Evolutionary conservation across 2,888 invertebrate genomes (phyloP).

Genomic region (Melikaiella ostensackeni): DNA sequence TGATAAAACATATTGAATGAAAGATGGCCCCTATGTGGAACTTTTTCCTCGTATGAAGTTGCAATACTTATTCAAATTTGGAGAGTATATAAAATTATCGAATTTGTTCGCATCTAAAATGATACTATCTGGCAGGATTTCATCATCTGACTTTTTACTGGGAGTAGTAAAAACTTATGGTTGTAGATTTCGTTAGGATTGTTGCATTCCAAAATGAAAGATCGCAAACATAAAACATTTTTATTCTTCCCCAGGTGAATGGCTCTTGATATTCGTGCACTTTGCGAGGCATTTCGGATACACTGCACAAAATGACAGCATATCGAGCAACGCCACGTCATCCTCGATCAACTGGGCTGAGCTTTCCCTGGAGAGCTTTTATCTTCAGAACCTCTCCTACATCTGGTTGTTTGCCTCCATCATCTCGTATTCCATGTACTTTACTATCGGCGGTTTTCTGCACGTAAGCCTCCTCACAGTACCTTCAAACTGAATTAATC

Average conservation of each 20-base stretch:
- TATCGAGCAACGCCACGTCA: slow-evolving; percentile 63
- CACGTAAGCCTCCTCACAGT: slow-evolving; percentile 17
- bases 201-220: background rate
- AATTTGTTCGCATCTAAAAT: no score
- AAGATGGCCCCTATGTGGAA: no score
- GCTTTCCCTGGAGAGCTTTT: slow-evolving; percentile 78
- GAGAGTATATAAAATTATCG: no score
- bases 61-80: no score
- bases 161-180: background rate
- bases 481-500: background rate
- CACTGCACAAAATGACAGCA: slow-evolving; percentile 62
- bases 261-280: slow-evolving; percentile 22
- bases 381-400: slow-evolving; percentile 78
- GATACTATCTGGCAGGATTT: background rate
- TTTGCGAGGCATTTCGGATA: slow-evolving; percentile 31
- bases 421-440: slow-evolving; percentile 28
- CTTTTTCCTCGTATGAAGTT: no score
- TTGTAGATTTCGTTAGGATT: background rate
- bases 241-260: slow-evolving; percentile 11
- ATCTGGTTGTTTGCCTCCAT: slow-evolving; percentile 17
- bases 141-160: background rate
- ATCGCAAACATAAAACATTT: background rate
- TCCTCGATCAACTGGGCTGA: slow-evolving; percentile 74
- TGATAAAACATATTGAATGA: no score
- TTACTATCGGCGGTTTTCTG: slow-evolving; percentile 26